Evolutionary conservation across 2,888 invertebrate genomes (phyloP), one percentile per base, ranked within the genome.

Genomic region (Augiades crinisus): DNA sequence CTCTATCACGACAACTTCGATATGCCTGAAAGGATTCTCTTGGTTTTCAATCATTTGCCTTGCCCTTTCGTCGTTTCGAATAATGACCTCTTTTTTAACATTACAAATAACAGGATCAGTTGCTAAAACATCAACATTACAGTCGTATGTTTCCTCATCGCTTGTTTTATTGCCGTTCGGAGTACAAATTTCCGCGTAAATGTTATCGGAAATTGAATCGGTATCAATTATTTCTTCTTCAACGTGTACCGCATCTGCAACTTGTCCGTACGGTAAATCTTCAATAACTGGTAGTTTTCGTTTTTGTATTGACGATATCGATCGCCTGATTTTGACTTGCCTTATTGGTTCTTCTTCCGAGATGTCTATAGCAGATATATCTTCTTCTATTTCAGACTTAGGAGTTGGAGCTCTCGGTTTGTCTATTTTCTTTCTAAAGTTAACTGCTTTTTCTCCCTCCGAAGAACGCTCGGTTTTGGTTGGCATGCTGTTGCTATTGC

Each of bases 241-340:
- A 3, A 79, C 65, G 38, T 79, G 71, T 4, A 93, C 89, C 6
- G 93, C 93, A 59, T 94, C 94, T 5, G 93, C 92, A 3, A 94
- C 94, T 78, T 93, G 92, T 6, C 93, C 93, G 58, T 94, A 94
- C 1, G 94, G 94, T 21, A 94, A 73, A 70, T 94, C 94, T 73
- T 93, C 94, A 44, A 91, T 91, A 3, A 91, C 89, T 4, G 91
- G 90, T 16, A 90, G 70, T 58, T 90, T 90, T 31, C 90, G 73
- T 67, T 90, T 90, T 58, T 91, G 91, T 61, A 90, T 90, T 37
- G 90, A 89, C 7, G 90, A 87, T 64, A 91, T 87, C 1, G 91
- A 90, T 61, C 91, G 78, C 47, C 91, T 84, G 12, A 91, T 79
- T 74, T 90, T 91, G 5, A 90, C 77, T 62, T 87, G 87, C 27